These are phyloP conservation scores for Digitonthophagus gazella DNA, from an alignment of 2,888 invertebrate genomes.

Conservation along the genomic window DNA sequence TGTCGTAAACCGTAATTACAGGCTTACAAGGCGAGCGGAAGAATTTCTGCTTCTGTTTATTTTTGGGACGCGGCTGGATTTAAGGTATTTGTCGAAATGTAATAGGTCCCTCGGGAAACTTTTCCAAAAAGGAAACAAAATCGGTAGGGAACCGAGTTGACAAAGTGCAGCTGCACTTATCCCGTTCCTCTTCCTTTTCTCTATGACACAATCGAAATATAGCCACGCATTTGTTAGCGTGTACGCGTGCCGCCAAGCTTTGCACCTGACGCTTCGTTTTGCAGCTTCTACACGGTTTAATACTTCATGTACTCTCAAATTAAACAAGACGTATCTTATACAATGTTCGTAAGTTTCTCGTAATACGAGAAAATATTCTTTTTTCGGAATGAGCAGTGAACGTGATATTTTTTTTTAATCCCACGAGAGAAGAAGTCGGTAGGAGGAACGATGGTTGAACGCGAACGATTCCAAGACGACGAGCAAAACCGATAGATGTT, in stretches of 20 bases:
- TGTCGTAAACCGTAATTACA: too few relatives aligned
- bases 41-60: neutral
- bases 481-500: neutral
- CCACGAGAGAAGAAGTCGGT: neutral
- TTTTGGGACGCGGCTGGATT: neutral
- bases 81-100: neutral
- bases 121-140: neutral
- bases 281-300: conserved; percentile 17
- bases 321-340: too few relatives aligned
- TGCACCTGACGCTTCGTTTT: conserved; percentile 43
- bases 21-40: neutral
- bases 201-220: conserved; percentile 40
- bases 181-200: neutral
- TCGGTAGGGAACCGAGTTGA: neutral
- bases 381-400: neutral
- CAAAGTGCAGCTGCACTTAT: conserved; percentile 14
- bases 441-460: too few relatives aligned
- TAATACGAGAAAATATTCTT: too few relatives aligned
- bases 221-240: conserved; percentile 41
- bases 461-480: neutral
- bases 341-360: too few relatives aligned
- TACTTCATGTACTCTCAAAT: too few relatives aligned
- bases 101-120: neutral
- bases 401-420: neutral
- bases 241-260: conserved; percentile 33